A percentile compares a stretch with the other conserved stretches of the same genome.
Conservation (phyloP, 2,888 invertebrate genomes). For the Apeira syringaria region DNA sequence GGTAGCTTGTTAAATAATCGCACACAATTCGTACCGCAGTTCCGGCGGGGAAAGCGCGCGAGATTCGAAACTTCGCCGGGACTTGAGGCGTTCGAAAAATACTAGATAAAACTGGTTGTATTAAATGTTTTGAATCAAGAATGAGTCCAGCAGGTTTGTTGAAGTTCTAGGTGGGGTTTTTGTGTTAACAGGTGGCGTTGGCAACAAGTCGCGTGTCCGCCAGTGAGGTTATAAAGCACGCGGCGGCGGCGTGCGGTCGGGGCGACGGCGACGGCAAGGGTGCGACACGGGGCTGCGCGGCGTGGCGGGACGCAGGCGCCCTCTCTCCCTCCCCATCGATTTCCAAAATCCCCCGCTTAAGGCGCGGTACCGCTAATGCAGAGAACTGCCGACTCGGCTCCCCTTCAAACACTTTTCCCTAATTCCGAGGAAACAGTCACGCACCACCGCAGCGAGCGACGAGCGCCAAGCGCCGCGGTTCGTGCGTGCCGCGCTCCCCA, state of each 20-base stretch:
- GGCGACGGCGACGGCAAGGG: constrained; percentile 59
- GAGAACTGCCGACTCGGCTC: constrained; percentile 51
- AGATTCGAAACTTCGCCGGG: constrained; percentile 12
- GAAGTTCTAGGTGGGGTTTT: constrained; percentile 64
- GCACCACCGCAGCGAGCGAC: neutral
- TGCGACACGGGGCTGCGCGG: constrained; percentile 54
- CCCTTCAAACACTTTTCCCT: constrained; percentile 61
- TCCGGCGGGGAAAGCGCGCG: constrained; percentile 16
- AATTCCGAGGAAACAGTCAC: constrained; percentile 44
- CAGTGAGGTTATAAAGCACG: constrained; percentile 45
- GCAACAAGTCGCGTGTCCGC: constrained; percentile 69
- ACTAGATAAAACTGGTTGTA: neutral
- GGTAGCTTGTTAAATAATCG: constrained; percentile 10
- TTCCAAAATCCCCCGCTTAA: constrained; percentile 63
- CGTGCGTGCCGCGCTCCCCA: neutral
- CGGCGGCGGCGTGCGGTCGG: constrained; percentile 64
- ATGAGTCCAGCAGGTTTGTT: constrained; percentile 10
- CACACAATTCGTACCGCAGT: constrained; percentile 8
- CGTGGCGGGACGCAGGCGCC: constrained; percentile 57
- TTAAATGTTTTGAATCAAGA: neutral
- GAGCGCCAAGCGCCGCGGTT: neutral
- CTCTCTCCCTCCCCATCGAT: constrained; percentile 61
- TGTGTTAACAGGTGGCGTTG: constrained; percentile 75
- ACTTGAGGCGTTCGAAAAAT: constrained; percentile 3
- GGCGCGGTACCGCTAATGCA: constrained; percentile 74